phyloP scores from a whole-genome alignment of 2,113 vertebrate species.

The Gobio gobio region DNA sequence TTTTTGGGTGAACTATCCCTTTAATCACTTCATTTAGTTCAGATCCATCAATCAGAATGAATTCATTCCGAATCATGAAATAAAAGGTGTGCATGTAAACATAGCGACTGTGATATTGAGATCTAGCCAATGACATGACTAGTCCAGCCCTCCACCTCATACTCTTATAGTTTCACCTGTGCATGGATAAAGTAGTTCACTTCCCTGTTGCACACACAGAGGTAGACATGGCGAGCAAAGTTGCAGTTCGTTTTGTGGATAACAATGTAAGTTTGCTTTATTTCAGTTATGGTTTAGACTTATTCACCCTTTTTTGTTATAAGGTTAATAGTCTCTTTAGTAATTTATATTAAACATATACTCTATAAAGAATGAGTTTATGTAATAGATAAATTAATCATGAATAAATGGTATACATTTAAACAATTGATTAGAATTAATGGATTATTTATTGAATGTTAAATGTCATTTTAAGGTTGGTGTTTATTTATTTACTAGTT shows the following conservation, averaged over 20 bases:
- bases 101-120: no score
- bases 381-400: no score
- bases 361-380: no score
- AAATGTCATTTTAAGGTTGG: no score
- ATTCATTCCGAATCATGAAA: no score
- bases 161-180: neutral
- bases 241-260: conserved; percentile 14
- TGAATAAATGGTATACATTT: no score
- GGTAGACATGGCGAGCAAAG: neutral
- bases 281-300: neutral
- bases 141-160: neutral
- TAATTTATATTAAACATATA: no score
- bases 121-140: neutral
- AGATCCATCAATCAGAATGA: no score
- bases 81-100: no score
- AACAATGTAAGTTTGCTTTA: conserved; percentile 11
- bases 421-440: neutral
- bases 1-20: no score
- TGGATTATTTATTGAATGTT: neutral
- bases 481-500: neutral
- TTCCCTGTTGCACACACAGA: neutral
- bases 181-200: neutral
- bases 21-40: no score
- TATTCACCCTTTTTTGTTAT: neutral
- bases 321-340: neutral